Base-by-base conservation (phyloP, 2,113 vertebrate species). In the Aramus guarauna region DNA sequence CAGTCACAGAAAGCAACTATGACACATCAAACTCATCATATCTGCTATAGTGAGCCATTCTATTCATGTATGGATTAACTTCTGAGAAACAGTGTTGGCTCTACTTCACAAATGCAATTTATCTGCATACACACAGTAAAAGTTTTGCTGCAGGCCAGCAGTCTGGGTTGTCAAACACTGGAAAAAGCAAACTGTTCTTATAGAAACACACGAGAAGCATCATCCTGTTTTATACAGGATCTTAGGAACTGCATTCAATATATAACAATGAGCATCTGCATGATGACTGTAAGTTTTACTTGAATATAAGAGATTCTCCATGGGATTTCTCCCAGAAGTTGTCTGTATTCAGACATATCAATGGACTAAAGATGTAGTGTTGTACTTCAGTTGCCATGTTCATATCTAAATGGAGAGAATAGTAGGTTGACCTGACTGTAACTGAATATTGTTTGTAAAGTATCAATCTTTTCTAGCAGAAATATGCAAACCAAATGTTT, bases 401-500 rank as follows among this genome's bases (percentile, higher is more conserved):
- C 5, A 12, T 62, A 41, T 12, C 10, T 3, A 3, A 59, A 55
- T 6, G 11, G 30, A 59, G 24, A n/a, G 9, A 50, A 24, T 2
- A 45, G 11, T 6, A 22, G 8, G 9, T 41, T 59, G 59, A 36
- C 0, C 0, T 39, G 23, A 37, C 11, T 11, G 4, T 68, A 67
- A 37, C 11, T 27, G 27, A 68, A 39, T 62, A 37, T 48, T 43
- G 12, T 17, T 56, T 78, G 27, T 36, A 56, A 86, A 69, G 15
- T 39, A 59, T 29, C 7, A 6, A 12, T 29, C 21, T 22, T 64
- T 29, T 39, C n/a, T 52, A 56, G 39, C 4, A 43, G 23, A 78
- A 74, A 82, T 30, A 18, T 4, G 8, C 5, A 34, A 78, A 71
- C 6, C 3, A 29, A 79, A 63, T 1, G 0, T 48, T 69, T 45